These are phyloP conservation scores for Rana temporaria DNA, from an alignment of 2,113 vertebrate genomes.

Conservation along the genomic window DNA sequence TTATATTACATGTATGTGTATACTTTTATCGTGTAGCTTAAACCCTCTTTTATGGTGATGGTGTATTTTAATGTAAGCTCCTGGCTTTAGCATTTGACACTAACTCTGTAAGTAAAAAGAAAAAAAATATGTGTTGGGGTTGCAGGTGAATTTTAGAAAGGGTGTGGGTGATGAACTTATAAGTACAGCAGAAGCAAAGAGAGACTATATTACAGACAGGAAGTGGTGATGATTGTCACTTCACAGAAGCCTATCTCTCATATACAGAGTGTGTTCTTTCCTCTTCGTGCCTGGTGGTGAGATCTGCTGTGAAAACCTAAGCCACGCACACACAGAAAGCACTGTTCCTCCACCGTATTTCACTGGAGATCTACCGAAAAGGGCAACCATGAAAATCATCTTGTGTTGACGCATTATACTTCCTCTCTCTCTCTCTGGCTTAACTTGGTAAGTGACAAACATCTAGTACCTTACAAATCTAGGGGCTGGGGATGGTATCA, in stretches of 20 bases:
- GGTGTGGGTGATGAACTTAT: conserved; percentile 25
- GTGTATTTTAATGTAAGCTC: too few relatives aligned
- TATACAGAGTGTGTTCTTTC: conserved; percentile 50
- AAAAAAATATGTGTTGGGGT: neutral
- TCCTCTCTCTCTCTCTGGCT: neutral
- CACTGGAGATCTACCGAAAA: neutral
- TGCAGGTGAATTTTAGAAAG: conserved; percentile 12
- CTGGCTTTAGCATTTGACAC: neutral
- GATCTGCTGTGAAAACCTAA: neutral
- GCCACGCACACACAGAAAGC: conserved; percentile 4
- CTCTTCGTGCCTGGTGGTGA: conserved; percentile 50
- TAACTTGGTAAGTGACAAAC: conserved; percentile 37
- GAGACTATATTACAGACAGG: conserved; percentile 43
- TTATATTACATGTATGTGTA: too few relatives aligned
- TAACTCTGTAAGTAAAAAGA: neutral
- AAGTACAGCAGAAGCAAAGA: conserved; percentile 31
- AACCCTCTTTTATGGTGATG: too few relatives aligned
- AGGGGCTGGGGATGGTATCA: neutral
- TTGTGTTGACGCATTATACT: conserved; percentile 7
- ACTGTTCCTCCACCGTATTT: neutral
- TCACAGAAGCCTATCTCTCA: conserved; percentile 39
- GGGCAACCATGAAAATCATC: conserved; percentile 11
- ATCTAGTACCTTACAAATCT: neutral
- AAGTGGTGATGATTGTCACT: conserved; percentile 55
- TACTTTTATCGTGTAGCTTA: too few relatives aligned